These are phyloP conservation scores for Hypselothyrea guttata DNA, from an alignment of 2,888 invertebrate genomes.

Conservation along the genomic window DNA sequence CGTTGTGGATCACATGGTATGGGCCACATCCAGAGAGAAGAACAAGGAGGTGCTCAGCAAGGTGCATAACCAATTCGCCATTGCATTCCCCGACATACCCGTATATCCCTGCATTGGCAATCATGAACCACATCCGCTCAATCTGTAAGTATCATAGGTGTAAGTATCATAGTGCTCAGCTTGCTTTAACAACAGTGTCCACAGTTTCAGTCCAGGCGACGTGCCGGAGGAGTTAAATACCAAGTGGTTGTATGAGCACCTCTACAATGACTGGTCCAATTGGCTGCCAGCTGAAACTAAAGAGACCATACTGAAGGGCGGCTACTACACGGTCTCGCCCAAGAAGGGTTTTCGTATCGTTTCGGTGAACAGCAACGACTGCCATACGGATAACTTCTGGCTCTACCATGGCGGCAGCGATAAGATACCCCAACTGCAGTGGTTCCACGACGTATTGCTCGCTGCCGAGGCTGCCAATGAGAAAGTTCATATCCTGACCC, in stretches of 20 bases:
- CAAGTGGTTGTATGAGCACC: slow-evolving; percentile 89
- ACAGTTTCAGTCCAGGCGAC: slow-evolving; percentile 85
- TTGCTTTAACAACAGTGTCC: too few species aligned
- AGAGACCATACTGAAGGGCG: slow-evolving; percentile 86
- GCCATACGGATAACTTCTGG: slow-evolving; percentile 84
- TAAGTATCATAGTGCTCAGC: too few species aligned
- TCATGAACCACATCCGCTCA: slow-evolving; percentile 92
- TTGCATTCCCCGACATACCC: slow-evolving; percentile 85
- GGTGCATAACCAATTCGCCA: slow-evolving; percentile 83
- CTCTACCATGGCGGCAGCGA: slow-evolving; percentile 88
- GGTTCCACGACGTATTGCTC: slow-evolving; percentile 89
- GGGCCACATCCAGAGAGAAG: slow-evolving; percentile 88
- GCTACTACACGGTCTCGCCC: slow-evolving; percentile 89
- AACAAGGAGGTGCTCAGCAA: slow-evolving; percentile 85
- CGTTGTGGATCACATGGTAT: slow-evolving; percentile 92
- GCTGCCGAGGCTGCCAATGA: slow-evolving; percentile 89
- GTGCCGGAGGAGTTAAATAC: slow-evolving; percentile 83
- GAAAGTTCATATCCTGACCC: slow-evolving; percentile 91
- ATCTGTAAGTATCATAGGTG: slow-evolving; percentile 92
- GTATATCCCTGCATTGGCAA: slow-evolving; percentile 90
- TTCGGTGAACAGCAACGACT: slow-evolving; percentile 91
- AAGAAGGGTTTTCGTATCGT: slow-evolving; percentile 89
- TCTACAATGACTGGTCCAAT: slow-evolving; percentile 86
- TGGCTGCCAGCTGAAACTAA: slow-evolving; percentile 87
- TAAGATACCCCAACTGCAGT: slow-evolving; percentile 89